Evolutionary conservation across 2,888 invertebrate genomes (phyloP), one percentile per base, ranked within the genome.

Genomic region (Erebia epiphron): DNA sequence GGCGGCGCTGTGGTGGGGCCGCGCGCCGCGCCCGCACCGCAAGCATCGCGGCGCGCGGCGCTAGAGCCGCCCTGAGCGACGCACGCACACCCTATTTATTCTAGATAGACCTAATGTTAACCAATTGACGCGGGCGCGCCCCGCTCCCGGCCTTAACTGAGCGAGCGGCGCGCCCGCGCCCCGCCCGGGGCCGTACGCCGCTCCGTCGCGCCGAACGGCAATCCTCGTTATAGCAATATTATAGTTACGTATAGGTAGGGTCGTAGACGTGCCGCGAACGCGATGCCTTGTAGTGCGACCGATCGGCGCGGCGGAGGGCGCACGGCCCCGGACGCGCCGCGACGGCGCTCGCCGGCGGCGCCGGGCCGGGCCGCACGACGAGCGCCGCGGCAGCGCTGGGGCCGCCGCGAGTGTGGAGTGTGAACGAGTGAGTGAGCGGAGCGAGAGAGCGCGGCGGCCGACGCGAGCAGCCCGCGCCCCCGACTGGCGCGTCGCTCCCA

Each of bases 1-100:
- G 87, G 82, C 84, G 87, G 86, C 87, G 89, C 82, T 83, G 88
- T 85, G 85, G 88, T 86, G 84, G 78, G 79, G 86, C 76, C 85
- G 85, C 84, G 89, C 86, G 82, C 77, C 79, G 74, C 78, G 77
- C 74, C 81, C 87, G 83, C 93, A 93, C 87, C 92, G 93, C 91
- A 93, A 93, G 90, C 93, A 93, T 84, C 93, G 93, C 89, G 93
- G 93, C 90, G 93, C 92, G 87, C 92, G 93, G 92, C 92, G 86
- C 87, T 92, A 90, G 92, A 93, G 85, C 93, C 93, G 82, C 93
- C 92, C 88, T 92, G 92, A 92, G 84, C 86, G 70, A 72, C 75
- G 71, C 72, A 68, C 77, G 74, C 78, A 72, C 81, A 75, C 82
- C 80, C 80, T 90, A 91, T 90, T 91, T 89, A 91, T 90, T 90